Evolutionary conservation across 2,888 invertebrate genomes (phyloP).

Genomic region (Calephelis perditalis): DNA sequence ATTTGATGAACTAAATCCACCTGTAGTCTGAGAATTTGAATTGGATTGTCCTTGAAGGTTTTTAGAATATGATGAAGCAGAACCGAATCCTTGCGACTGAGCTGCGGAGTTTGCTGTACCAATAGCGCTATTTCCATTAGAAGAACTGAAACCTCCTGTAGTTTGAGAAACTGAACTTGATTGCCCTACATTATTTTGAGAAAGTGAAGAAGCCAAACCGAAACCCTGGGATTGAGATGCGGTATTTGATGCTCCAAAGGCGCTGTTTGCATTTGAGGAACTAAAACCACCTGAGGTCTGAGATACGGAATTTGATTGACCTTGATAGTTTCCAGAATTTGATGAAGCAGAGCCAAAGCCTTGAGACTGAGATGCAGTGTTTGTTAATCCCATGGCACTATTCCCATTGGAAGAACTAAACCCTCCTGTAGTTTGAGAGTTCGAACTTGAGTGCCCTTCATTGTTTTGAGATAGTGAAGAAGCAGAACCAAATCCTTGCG

Average conservation of each 20-base stretch:
- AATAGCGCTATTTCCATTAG: conserved; percentile 37
- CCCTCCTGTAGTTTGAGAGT: conserved; percentile 41
- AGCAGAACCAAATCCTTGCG: conserved; percentile 43
- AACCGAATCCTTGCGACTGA: conserved; percentile 44
- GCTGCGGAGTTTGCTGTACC: conserved; percentile 41
- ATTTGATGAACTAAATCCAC: conserved; percentile 23
- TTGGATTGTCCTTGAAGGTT: not conserved
- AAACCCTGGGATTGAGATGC: conserved; percentile 44
- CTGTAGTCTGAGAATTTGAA: not conserved
- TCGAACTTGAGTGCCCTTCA: conserved; percentile 36
- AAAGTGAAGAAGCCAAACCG: conserved; percentile 46
- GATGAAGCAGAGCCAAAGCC: conserved; percentile 46
- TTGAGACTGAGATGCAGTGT: conserved; percentile 45
- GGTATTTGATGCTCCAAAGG: conserved; percentile 42
- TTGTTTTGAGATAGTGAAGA: conserved; percentile 43
- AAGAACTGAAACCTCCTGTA: conserved; percentile 42
- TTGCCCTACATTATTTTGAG: conserved; percentile 38
- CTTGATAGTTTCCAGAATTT: not conserved
- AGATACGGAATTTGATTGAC: not conserved
- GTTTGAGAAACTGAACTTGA: conserved; percentile 38
- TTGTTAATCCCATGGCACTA: conserved; percentile 36
- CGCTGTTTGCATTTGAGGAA: conserved; percentile 41
- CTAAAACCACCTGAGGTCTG: not conserved
- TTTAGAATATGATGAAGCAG: conserved; percentile 37
- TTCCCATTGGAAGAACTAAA: conserved; percentile 41